Evolutionary conservation across 2,797 vertebrate species (phyloP), one percentile per base, ranked within the genome.

Genomic region (Cheirogaleus major): DNA sequence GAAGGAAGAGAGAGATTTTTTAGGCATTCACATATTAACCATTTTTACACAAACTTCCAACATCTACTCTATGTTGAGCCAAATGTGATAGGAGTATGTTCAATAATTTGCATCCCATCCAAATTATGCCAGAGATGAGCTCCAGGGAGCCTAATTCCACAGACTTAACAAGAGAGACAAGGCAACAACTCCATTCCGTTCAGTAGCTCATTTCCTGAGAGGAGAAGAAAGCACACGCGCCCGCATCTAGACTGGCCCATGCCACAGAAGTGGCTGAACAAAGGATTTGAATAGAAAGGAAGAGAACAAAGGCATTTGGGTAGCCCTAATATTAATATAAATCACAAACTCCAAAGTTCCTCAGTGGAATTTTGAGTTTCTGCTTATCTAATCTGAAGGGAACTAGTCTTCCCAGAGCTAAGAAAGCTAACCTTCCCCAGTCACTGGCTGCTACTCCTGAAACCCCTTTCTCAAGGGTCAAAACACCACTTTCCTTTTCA

Each of bases 1-100:
- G 10, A 35, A 63, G 30, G 27, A 89, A 41, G 63, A 83, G 32
- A 41, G 50, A 48, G n/a, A 88, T 92, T 93, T 80, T 90, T 13
- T 30, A 84, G 8, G 4, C 14, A 22, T 81, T 92, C 38, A 45
- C 27, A 38, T 50, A 88, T 50, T 84, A 75, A 61, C 55, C 1
- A 43, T 91, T 94, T 88, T 91, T 61, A 84, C 30, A 65, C 35
- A 90, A 67, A 90, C 38, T 45, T 92, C 48, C 30, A 90, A 11
- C 8, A 59, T 91, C 55, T 76, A 43, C 13, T 89, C 4, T 84
- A 15, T 32, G 27, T 20, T 85, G 55, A 91, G 35, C n/a, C 69
- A 91, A 61, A 78, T n/a, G 38, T n/a, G 63, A 23, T 35, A 2
- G 27, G 35, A 5, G 9, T 55, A 48, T 3, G 3, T 45, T 45